phyloP scores from a whole-genome alignment of 2,888 invertebrate species.

The Nomada hirtipes region DNA sequence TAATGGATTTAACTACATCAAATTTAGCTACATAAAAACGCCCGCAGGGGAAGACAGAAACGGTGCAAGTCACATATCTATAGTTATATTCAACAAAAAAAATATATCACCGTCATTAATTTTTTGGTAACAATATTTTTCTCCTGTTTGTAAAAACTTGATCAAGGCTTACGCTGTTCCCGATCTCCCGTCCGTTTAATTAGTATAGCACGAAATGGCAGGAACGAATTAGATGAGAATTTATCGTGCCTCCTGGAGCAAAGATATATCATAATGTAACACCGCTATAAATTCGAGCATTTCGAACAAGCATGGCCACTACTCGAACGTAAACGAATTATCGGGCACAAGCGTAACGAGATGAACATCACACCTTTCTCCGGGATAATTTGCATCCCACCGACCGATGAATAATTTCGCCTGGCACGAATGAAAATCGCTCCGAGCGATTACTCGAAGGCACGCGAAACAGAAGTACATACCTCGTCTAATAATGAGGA shows the following conservation, averaged over 20 bases:
- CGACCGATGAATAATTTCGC: slow-evolving; percentile 46
- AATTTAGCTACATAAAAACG: too few relatives aligned
- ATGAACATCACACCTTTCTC: slow-evolving; percentile 31
- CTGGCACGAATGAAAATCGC: slow-evolving; percentile 36
- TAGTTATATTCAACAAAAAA: too few relatives aligned
- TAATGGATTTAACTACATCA: too few relatives aligned
- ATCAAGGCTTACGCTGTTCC: too few relatives aligned
- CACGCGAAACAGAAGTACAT: slow-evolving; percentile 12
- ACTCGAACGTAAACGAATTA: slow-evolving; percentile 26
- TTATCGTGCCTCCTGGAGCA: not conserved
- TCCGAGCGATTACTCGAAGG: slow-evolving; percentile 29
- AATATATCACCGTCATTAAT: too few relatives aligned
- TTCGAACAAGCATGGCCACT: slow-evolving; percentile 1
- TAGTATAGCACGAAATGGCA: not conserved
- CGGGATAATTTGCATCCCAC: slow-evolving; percentile 41
- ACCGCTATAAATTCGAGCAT: slow-evolving; percentile 17
- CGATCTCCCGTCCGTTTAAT: not conserved
- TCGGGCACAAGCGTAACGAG: slow-evolving; percentile 38
- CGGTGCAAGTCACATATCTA: too few relatives aligned
- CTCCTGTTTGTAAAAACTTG: too few relatives aligned
- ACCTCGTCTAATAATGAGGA: not conserved
- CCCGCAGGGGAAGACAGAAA: too few relatives aligned
- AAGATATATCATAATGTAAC: slow-evolving; percentile 10
- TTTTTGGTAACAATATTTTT: too few relatives aligned
- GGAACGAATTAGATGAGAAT: not conserved